These are phyloP conservation scores for Thrips palmi DNA, from an alignment of 1,140 invertebrate genomes.

Conservation along the genomic window DNA sequence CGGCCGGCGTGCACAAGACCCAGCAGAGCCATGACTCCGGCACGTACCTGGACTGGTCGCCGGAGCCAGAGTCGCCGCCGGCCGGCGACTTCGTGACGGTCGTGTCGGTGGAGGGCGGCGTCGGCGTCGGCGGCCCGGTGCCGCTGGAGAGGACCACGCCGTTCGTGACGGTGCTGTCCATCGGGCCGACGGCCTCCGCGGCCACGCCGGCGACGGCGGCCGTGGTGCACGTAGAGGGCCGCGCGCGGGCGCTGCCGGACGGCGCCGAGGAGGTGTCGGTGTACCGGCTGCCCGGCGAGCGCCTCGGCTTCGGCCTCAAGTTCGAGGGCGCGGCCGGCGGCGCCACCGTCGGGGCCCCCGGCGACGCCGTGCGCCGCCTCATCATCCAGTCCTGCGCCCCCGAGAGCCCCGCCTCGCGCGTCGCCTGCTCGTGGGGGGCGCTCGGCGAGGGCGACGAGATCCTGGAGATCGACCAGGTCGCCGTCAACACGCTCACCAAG, in stretches of 20 bases:
- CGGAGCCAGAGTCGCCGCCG: constrained; percentile 13
- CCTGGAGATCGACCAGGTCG: constrained; percentile 56
- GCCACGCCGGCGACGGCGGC: constrained; percentile 18
- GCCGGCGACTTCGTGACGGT: constrained; percentile 42
- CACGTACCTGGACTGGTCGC: constrained; percentile 19
- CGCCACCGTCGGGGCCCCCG: too few species aligned
- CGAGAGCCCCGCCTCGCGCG: constrained; percentile 69
- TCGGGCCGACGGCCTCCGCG: constrained; percentile 24
- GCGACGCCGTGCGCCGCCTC: constrained; percentile 51
- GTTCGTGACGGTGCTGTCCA: constrained; percentile 29
- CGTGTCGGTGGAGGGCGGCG: constrained; percentile 37
- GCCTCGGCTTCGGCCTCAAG: constrained; percentile 75
- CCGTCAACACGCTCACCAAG: constrained; percentile 59
- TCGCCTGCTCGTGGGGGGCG: constrained; percentile 56
- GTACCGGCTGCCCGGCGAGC: constrained; percentile 68
- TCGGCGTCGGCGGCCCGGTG: constrained; percentile 15
- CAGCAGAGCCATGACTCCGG: constrained; percentile 20
- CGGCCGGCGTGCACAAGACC: constrained; percentile 16
- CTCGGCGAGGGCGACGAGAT: constrained; percentile 74
- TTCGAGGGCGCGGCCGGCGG: constrained; percentile 76
- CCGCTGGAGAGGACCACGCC: too few species aligned
- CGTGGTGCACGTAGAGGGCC: constrained; percentile 11
- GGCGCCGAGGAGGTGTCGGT: constrained; percentile 54
- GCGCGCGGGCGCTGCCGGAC: constrained; percentile 10
- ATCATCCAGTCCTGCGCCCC: constrained; percentile 78